These are phyloP conservation scores for Formica exsecta DNA, from an alignment of 1,140 invertebrate species.

Conservation along the genomic window DNA sequence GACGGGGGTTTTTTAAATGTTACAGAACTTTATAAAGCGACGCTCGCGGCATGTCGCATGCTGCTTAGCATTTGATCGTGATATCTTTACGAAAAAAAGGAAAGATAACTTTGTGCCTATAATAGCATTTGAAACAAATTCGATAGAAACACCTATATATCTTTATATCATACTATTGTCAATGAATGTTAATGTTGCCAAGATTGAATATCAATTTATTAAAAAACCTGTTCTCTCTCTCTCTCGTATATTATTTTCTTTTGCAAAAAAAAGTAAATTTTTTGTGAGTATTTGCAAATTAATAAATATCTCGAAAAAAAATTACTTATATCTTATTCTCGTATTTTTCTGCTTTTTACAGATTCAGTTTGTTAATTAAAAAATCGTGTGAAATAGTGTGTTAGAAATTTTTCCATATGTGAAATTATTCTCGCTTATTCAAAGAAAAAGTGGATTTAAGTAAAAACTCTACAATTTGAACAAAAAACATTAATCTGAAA, in stretches of 20 bases:
- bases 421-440: neutral
- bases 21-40: slow-evolving; percentile 21
- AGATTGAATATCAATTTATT: neutral
- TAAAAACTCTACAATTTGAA: neutral
- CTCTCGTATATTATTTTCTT: neutral
- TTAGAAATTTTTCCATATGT: neutral
- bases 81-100: slow-evolving; percentile 3
- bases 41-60: slow-evolving; percentile 31
- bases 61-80: slow-evolving; percentile 22
- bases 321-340: neutral
- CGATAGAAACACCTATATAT: neutral
- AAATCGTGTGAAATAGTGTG: neutral
- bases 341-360: neutral
- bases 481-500: neutral
- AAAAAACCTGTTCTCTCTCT: neutral
- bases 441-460: neutral
- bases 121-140: slow-evolving; percentile 10
- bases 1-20: slow-evolving; percentile 16
- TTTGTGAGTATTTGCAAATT: neutral
- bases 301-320: neutral
- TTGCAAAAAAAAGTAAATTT: slow-evolving; percentile 5
- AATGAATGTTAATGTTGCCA: neutral
- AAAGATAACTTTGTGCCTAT: neutral
- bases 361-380: neutral
- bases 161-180: neutral